Evolutionary conservation across 2,888 invertebrate genomes (phyloP), one percentile per base, ranked within the genome.

Genomic region (Cosmia trapezina): DNA sequence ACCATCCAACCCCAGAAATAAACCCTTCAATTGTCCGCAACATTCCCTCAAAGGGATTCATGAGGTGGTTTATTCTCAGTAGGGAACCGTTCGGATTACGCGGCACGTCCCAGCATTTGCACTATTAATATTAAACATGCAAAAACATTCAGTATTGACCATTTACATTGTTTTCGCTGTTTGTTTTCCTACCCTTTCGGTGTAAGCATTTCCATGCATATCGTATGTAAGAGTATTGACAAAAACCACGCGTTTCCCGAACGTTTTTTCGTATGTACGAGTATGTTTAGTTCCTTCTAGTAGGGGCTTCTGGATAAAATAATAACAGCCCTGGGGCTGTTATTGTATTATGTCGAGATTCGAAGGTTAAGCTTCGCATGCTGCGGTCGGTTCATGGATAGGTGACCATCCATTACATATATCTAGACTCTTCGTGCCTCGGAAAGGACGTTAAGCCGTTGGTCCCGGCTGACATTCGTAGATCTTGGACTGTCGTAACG

Each of bases 141-240:
- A 78, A 79, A 81, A 72, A 79, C 79, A 64, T 83, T 70, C 62
- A 56, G 63, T 81, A 84, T 83, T 78, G 83, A 75, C 73, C 78
- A 70, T 73, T 83, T 73, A 75, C 69, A 76, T 78, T 85, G 70
- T 84, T 82, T 73, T 54, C 33, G 17, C 41, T 74, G 73, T 81
- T 81, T 76, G 75, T 79, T 73, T 80, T 66, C 64, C 59, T 66
- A 83, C 79, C 79, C 73, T 72, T 79, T 71, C 51, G 47, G 63
- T 77, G 73, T 80, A 80, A 81, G 75, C 77, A 83, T 81, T 83
- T 68, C 60, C 76, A 84, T 80, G 76, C 77, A 85, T 86, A 76
- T 80, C 65, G 74, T 80, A 83, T 81, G 74, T 78, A 79, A 76
- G 65, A 61, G 64, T 76, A 83, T 84, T 81, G 84, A 86, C 81